phyloP scores from a whole-genome alignment of 1,140 invertebrate genomes.

The Dendroctonus ponderosae region DNA sequence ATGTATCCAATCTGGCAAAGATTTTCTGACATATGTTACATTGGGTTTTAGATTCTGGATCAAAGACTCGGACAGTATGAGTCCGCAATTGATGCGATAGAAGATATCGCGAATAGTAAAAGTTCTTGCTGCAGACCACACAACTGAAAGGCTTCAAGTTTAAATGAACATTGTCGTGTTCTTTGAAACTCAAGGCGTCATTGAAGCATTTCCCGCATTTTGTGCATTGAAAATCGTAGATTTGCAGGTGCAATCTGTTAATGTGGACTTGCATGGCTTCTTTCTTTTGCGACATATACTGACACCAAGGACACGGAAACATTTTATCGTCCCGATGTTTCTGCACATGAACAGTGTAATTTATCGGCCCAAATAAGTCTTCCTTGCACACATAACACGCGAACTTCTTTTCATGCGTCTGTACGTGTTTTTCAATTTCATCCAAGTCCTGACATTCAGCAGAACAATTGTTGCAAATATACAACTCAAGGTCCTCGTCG shows the following conservation, averaged over 20 bases:
- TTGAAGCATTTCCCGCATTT: slow-evolving; percentile 56
- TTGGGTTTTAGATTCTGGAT: slow-evolving; percentile 40
- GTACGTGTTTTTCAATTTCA: slow-evolving; percentile 42
- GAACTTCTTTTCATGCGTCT: slow-evolving; percentile 46
- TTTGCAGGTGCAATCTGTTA: slow-evolving; percentile 39
- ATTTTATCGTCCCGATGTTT: slow-evolving; percentile 37
- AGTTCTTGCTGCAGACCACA: slow-evolving; percentile 61
- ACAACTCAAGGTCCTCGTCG: slow-evolving; percentile 37
- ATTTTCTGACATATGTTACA: slow-evolving; percentile 51
- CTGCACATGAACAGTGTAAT: slow-evolving; percentile 40
- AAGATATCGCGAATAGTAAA: slow-evolving; percentile 57
- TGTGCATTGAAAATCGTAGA: slow-evolving; percentile 53
- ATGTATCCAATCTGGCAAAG: slow-evolving; percentile 50
- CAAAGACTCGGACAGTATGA: slow-evolving; percentile 49
- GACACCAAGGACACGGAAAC: slow-evolving; percentile 41
- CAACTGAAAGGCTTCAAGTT: slow-evolving; percentile 67
- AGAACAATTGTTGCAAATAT: slow-evolving; percentile 41
- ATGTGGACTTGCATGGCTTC: slow-evolving; percentile 41
- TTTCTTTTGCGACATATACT: slow-evolving; percentile 37
- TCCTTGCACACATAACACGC: slow-evolving; percentile 36
- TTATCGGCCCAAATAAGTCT: slow-evolving; percentile 37
- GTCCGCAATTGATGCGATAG: slow-evolving; percentile 49
- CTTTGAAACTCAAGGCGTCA: slow-evolving; percentile 44
- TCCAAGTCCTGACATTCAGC: slow-evolving; percentile 36
- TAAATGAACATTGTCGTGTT: slow-evolving; percentile 65